Base-by-base conservation (phyloP, 2,113 vertebrate species). In the Podilymbus podiceps region DNA sequence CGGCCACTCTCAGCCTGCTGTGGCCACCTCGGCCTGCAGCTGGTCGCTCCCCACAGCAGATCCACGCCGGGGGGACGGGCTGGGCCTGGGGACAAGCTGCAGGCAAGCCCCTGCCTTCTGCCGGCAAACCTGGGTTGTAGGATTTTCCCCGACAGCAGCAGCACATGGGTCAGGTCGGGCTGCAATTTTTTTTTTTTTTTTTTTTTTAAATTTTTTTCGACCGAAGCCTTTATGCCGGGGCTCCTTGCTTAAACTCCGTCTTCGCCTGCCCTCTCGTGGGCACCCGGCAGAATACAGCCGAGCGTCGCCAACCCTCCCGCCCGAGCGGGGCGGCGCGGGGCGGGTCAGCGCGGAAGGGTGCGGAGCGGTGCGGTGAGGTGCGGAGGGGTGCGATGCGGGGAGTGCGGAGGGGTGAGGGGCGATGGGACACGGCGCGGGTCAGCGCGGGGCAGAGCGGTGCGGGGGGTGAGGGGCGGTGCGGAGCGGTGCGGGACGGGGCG, bases 201-300 rank as follows among this genome's bases (percentile, higher is more conserved):
- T 14, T 18, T 31, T 21, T 9, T 78, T 42, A n/a, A n/a, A n/a
- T 27, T 23, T 35, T 50, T 27, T 17, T 2, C 1, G 13, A 8
- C 8, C 9, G 12, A 24, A 5, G 19, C 15, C 55, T n/a, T 17
- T 15, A 15, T 46, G 31, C 40, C 2, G 27, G 27, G 19, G 19
- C 30, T 30, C 21, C 2, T 21, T 1, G 35, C 38, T n/a, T 4
- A 88, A 95, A 78, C 52, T 3, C 81, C 94, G 79, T 92, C 95
- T 85, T 97, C 31, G 13, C 25, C 86, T 95, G 97, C 95, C 96
- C 96, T 80, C 98, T 77, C 16, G 95, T 97, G 98, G 95, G 19
- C 0, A 1, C 5, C 25, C 16, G 3, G 35, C 85, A 95, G 88
- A 96, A 73, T 90, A 52, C 96, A 96, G 35, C 12, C 24, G 25